Evolutionary conservation across 2,797 vertebrate genomes (phyloP).

Genomic region (Dendrocincla fuliginosa): DNA sequence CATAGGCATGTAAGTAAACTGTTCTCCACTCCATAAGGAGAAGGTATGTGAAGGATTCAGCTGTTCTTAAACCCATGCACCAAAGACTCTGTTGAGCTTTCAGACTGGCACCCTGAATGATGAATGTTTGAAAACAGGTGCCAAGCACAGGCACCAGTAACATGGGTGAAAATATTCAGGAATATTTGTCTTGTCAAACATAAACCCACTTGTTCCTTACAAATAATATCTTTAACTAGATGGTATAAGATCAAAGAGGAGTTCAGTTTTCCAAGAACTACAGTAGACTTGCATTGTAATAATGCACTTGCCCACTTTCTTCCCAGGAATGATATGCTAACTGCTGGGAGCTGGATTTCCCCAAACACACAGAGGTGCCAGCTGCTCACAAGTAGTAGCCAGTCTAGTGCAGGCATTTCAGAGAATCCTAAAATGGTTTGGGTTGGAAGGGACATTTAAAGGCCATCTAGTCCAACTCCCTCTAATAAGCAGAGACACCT

Average conservation of each 20-base stretch:
- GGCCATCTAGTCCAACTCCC: neutral
- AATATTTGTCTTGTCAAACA: neutral
- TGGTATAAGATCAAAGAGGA: neutral
- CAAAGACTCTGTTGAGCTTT: neutral
- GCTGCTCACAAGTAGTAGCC: neutral
- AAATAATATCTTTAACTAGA: neutral
- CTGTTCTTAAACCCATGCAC: neutral
- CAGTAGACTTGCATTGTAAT: neutral
- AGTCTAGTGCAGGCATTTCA: neutral
- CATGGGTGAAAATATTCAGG: fast-evolving
- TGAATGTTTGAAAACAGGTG: neutral
- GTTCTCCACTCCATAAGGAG: neutral
- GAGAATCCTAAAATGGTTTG: neutral
- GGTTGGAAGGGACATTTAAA: neutral
- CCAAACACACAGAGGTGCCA: neutral
- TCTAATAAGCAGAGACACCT: neutral
- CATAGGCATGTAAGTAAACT: neutral
- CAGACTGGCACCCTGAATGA: neutral
- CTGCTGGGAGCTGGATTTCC: neutral
- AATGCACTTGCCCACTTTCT: neutral
- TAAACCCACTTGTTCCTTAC: neutral
- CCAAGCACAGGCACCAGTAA: neutral
- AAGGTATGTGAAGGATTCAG: neutral
- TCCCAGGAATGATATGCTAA: neutral
- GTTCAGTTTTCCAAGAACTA: neutral